Percentiles rank a stretch among this genome's conserved stretches.
These are phyloP conservation scores for Hedya salicella DNA, from an alignment of 2,888 invertebrate genomes.

Conservation along the genomic window DNA sequence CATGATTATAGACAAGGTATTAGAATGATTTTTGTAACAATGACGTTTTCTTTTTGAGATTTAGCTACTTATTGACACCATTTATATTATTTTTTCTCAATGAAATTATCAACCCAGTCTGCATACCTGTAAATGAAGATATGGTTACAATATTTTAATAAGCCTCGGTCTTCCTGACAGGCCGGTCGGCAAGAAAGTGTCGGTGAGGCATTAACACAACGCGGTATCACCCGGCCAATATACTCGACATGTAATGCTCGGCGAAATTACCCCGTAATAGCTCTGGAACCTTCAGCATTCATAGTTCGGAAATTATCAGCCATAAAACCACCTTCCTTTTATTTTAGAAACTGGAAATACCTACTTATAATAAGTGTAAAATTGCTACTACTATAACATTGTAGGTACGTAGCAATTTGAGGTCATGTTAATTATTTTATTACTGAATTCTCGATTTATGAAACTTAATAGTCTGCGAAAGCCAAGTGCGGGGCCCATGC, in stretches of 20 bases:
- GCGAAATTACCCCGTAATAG: slow-evolving; percentile 80
- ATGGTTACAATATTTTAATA: slow-evolving; percentile 53
- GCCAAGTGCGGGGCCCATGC: too few relatives aligned
- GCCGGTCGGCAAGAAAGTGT: slow-evolving; percentile 72
- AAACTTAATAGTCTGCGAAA: slow-evolving; percentile 46
- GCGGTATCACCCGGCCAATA: slow-evolving; percentile 70
- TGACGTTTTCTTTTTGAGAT: too few relatives aligned
- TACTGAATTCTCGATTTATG: slow-evolving; percentile 46
- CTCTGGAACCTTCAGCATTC: slow-evolving; percentile 75
- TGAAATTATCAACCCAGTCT: too few relatives aligned
- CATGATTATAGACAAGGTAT: too few relatives aligned
- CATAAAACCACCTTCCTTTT: slow-evolving; percentile 78
- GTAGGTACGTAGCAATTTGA: slow-evolving; percentile 49
- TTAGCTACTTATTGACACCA: too few relatives aligned
- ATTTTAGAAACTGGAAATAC: slow-evolving; percentile 71
- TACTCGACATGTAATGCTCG: slow-evolving; percentile 71
- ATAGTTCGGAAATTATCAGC: slow-evolving; percentile 83
- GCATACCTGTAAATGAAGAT: slow-evolving; percentile 1
- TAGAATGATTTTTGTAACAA: too few relatives aligned
- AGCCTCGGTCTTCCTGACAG: slow-evolving; percentile 60
- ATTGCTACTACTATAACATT: slow-evolving; percentile 61
- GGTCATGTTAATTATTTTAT: slow-evolving; percentile 60
- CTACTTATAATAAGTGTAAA: slow-evolving; percentile 66
- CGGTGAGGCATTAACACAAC: slow-evolving; percentile 74
- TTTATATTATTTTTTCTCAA: too few relatives aligned